Conservation (phyloP, 2,797 vertebrate species). For the Siniperca scherzeri region DNA sequence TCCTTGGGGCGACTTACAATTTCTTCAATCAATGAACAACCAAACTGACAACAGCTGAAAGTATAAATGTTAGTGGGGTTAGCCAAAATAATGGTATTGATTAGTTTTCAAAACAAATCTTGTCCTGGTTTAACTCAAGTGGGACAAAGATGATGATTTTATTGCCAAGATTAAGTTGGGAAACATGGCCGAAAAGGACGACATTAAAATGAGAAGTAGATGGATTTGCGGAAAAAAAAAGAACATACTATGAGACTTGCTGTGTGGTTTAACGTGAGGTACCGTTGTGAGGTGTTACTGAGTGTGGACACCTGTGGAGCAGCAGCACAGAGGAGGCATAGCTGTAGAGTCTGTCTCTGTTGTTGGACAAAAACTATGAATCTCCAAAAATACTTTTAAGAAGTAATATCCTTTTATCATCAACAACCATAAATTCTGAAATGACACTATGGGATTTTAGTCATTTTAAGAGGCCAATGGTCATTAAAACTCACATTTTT, state of each 20-base stretch:
- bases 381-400: neutral
- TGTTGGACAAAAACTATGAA: neutral
- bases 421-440: neutral
- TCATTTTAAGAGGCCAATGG: constrained; percentile 6
- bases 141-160: constrained; percentile 26
- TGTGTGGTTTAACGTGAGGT: constrained; percentile 56
- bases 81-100: neutral
- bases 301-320: constrained; percentile 39
- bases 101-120: constrained; percentile 5
- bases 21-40: constrained; percentile 19
- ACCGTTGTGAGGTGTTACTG: constrained; percentile 59
- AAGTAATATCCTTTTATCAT: neutral
- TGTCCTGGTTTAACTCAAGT: constrained; percentile 12
- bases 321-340: constrained; percentile 54
- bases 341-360: constrained; percentile 13
- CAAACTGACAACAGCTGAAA: constrained; percentile 36
- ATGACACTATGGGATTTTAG: neutral
- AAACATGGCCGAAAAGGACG: neutral
- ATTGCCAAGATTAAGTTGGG: constrained; percentile 50
- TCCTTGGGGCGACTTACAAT: constrained; percentile 14
- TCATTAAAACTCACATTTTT: neutral
- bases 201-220: constrained; percentile 6
- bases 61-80: neutral
- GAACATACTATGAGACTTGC: neutral
- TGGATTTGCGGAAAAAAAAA: neutral